phyloP scores from a whole-genome alignment of 2,113 vertebrate species.

The Entelurus aequoreus region DNA sequence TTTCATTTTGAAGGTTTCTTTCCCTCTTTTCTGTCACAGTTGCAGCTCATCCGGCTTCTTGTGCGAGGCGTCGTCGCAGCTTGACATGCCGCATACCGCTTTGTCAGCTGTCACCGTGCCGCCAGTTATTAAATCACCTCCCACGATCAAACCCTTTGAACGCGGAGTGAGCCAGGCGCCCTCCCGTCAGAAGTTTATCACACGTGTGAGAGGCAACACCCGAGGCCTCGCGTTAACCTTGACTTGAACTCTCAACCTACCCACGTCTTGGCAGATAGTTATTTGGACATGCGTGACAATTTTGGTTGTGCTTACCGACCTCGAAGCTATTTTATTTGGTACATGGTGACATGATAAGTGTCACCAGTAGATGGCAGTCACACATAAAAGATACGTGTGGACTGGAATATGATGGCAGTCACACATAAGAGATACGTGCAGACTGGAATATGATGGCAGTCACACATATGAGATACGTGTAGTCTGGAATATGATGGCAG shows the following conservation, averaged over 20 bases:
- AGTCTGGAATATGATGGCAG: too few species aligned
- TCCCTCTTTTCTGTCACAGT: conserved; percentile 5
- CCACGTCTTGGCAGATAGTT: neutral
- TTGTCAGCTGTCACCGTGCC: conserved; percentile 23
- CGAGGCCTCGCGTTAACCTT: conserved; percentile 9
- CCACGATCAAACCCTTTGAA: conserved; percentile 21
- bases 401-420: too few species aligned
- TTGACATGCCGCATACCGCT: conserved; percentile 23
- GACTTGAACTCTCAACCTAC: conserved; percentile 27
- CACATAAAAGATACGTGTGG: too few species aligned
- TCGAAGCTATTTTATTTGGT: too few species aligned
- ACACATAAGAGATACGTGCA: too few species aligned
- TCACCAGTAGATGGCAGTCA: too few species aligned
- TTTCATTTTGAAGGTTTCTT: neutral
- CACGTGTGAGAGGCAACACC: neutral
- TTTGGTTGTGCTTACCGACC: too few species aligned
- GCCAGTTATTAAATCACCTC: conserved; percentile 17
- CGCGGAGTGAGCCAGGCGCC: neutral
- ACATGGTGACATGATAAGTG: too few species aligned
- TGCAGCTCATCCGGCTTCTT: conserved; percentile 13
- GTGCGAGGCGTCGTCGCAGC: neutral
- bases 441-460: too few species aligned
- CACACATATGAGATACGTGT: too few species aligned
- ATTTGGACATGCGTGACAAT: conserved; percentile 3
- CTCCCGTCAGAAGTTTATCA: conserved; percentile 4